A percentile compares a stretch with the other conserved stretches of the same genome.
Conservation (phyloP, 1,140 invertebrate genomes). For the Conopomorpha cramerella region DNA sequence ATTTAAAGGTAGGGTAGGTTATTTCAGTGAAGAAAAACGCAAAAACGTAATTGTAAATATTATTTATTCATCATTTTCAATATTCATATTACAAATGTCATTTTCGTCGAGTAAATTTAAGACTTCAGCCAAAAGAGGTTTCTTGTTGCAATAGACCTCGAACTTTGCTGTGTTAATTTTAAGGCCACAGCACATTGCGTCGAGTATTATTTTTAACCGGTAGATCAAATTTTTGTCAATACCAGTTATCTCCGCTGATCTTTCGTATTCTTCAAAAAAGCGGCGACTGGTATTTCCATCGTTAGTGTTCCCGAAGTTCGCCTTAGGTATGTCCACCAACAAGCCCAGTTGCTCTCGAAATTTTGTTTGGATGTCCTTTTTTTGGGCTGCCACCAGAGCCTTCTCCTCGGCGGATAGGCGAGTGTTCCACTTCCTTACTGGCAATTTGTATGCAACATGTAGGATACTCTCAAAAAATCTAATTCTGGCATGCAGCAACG, state of each 20-base stretch:
- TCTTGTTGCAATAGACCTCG: too few relatives aligned
- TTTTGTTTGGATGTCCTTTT: constrained; percentile 21
- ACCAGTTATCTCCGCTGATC: constrained; percentile 17
- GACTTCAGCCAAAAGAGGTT: too few relatives aligned
- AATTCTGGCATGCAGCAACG: constrained; percentile 30
- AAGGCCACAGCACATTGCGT: too few relatives aligned
- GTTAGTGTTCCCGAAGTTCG: constrained; percentile 27
- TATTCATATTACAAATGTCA: too few relatives aligned
- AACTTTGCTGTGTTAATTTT: too few relatives aligned
- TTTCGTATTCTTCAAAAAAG: constrained; percentile 23
- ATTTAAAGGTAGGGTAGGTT: too few relatives aligned
- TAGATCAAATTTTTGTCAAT: constrained; percentile 8
- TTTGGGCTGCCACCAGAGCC: constrained; percentile 11
- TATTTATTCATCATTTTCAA: too few relatives aligned
- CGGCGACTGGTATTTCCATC: constrained; percentile 28
- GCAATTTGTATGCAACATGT: constrained; percentile 27
- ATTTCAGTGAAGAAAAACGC: too few relatives aligned
- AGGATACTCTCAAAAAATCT: constrained; percentile 32
- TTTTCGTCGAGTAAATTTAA: too few relatives aligned
- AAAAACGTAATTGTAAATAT: too few relatives aligned
- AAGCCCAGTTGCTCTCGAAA: constrained; percentile 17
- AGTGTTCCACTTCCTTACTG: constrained; percentile 16
- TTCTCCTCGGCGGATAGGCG: constrained; percentile 12
- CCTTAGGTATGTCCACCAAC: constrained; percentile 27
- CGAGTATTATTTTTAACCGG: constrained; percentile 1